Evolutionary conservation across 2,888 invertebrate species (phyloP).

Genomic region (Pogonocherus hispidulus): DNA sequence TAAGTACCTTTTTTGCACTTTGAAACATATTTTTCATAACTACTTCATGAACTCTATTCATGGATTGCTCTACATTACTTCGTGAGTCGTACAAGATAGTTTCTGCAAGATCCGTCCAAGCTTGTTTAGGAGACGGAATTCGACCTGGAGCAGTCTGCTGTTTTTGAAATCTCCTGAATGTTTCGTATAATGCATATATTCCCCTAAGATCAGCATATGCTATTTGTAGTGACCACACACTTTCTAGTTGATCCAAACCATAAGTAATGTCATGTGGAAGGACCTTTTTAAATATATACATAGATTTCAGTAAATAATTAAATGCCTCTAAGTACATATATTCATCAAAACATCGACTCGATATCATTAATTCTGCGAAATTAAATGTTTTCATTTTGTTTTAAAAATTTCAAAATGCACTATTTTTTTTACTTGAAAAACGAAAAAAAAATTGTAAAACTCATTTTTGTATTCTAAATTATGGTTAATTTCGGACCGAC

Average conservation of each 20-base stretch:
- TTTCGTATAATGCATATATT: slow-evolving; percentile 78
- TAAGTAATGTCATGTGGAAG: slow-evolving; percentile 52
- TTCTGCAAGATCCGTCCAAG: slow-evolving; percentile 77
- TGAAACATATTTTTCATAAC: slow-evolving; percentile 78
- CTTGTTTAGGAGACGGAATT: slow-evolving; percentile 67
- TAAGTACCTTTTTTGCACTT: slow-evolving; percentile 78
- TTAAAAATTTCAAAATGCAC: no score
- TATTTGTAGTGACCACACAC: slow-evolving; percentile 77
- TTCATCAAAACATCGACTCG: no score
- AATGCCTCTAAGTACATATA: no score
- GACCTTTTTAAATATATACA: slow-evolving; percentile 36
- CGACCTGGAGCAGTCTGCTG: slow-evolving; percentile 63
- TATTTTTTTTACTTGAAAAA: no score
- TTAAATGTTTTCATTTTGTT: no score
- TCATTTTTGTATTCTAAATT: no score
- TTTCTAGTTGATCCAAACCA: slow-evolving; percentile 59
- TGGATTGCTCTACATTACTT: slow-evolving; percentile 72
- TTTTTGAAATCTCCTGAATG: slow-evolving; percentile 75
- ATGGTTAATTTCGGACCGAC: no score
- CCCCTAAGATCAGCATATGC: slow-evolving; percentile 74
- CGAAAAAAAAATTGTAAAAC: no score
- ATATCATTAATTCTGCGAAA: no score
- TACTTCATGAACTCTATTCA: slow-evolving; percentile 74
- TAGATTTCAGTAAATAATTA: slow-evolving; percentile 14
- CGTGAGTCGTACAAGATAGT: slow-evolving; percentile 76